Evolutionary conservation across 2,888 invertebrate genomes (phyloP).

Genomic region (Norana najaformis): DNA sequence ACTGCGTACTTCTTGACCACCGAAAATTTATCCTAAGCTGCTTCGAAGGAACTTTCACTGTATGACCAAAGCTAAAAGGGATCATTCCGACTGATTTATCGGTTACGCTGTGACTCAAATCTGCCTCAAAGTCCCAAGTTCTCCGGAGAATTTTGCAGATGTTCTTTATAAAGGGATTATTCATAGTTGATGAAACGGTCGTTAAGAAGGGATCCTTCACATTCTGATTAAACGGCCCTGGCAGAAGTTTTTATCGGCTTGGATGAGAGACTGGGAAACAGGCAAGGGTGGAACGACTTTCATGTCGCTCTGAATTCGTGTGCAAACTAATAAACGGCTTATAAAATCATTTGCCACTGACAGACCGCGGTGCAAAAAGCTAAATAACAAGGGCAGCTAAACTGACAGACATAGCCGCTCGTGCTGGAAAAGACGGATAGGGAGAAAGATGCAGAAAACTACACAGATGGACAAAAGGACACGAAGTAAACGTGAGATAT

Average conservation of each 20-base stretch:
- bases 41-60: background rate
- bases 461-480: background rate
- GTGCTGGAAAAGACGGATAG: background rate
- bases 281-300: background rate
- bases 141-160: background rate
- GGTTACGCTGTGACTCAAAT: background rate
- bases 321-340: background rate
- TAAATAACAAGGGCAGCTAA: background rate
- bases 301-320: background rate
- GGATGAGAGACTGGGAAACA: background rate
- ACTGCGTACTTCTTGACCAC: background rate
- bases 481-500: background rate
- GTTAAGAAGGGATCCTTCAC: background rate
- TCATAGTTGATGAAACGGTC: background rate
- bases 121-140: background rate
- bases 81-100: background rate
- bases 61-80: background rate
- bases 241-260: background rate
- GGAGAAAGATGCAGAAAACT: background rate
- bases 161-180: background rate
- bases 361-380: background rate
- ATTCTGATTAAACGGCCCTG: background rate
- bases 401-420: background rate
- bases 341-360: constrained; percentile 13
- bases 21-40: background rate